These are phyloP conservation scores for Crypturellus tataupa DNA, from an alignment of 2,797 vertebrate genomes.

Conservation along the genomic window DNA sequence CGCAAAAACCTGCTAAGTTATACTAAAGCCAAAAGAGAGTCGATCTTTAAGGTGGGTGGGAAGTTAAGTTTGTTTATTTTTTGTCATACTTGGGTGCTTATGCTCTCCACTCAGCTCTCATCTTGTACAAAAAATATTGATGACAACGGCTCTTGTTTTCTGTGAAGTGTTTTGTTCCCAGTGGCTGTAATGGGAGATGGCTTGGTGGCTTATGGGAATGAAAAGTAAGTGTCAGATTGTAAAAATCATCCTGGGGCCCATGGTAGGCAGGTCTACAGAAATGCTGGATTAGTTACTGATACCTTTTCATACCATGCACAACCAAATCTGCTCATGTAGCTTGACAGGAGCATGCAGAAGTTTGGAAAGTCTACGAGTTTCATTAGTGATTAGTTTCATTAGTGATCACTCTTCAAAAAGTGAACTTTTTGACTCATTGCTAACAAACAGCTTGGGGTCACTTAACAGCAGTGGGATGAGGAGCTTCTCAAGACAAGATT, in stretches of 20 bases:
- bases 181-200: background rate
- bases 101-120: background rate
- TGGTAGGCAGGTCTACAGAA: background rate
- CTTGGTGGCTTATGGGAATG: background rate
- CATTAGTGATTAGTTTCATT: background rate
- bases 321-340: conserved; percentile 1
- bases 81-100: background rate
- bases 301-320: background rate
- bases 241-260: background rate
- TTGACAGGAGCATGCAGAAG: fast-evolving
- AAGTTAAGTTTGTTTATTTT: background rate
- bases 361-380: background rate
- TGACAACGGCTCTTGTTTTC: background rate
- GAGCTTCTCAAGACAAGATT: background rate
- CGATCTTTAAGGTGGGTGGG: background rate
- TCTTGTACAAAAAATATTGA: background rate
- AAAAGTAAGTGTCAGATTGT: background rate
- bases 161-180: background rate
- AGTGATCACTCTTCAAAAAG: background rate
- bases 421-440: background rate
- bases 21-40: background rate
- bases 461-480: background rate
- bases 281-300: conserved; percentile 10
- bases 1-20: background rate
- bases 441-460: background rate